phyloP scores from a whole-genome alignment of 2,113 vertebrate species.

The Pitta sordida region DNA sequence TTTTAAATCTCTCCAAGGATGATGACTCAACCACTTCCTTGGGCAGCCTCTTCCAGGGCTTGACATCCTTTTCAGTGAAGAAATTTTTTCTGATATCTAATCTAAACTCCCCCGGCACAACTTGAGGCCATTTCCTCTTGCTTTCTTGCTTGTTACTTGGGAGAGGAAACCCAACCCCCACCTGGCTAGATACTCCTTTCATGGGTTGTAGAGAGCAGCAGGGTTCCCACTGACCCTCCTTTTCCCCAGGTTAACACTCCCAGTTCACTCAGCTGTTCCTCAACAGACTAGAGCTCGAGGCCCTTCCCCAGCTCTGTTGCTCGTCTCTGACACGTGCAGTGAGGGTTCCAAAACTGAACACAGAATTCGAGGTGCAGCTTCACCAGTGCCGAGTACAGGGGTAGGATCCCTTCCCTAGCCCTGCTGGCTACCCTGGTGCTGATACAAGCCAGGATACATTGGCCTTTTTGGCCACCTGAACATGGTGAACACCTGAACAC shows the following conservation, averaged over 20 bases:
- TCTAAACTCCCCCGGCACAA: background rate
- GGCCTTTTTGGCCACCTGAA: background rate
- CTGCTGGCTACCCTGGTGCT: background rate
- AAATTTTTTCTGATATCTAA: background rate
- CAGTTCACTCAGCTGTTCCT: background rate
- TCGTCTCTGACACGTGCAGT: background rate
- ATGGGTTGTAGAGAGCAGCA: background rate
- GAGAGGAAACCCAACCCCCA: background rate
- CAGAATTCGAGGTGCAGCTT: accelerated
- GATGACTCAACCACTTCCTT: background rate
- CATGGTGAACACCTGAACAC: no score
- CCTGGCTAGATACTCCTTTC: background rate
- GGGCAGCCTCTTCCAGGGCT: background rate
- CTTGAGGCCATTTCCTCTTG: background rate
- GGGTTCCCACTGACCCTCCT: background rate
- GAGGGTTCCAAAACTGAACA: background rate
- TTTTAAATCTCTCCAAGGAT: background rate
- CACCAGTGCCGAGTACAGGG: background rate
- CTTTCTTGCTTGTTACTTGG: background rate
- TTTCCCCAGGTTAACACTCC: background rate
- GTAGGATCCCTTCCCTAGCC: background rate
- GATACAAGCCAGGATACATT: background rate
- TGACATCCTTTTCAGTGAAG: background rate
- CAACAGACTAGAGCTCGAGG: background rate
- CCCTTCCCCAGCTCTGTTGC: background rate